These are phyloP conservation scores for Neomonachus schauinslandi DNA, from an alignment of 2,113 vertebrate genomes.

Conservation along the genomic window DNA sequence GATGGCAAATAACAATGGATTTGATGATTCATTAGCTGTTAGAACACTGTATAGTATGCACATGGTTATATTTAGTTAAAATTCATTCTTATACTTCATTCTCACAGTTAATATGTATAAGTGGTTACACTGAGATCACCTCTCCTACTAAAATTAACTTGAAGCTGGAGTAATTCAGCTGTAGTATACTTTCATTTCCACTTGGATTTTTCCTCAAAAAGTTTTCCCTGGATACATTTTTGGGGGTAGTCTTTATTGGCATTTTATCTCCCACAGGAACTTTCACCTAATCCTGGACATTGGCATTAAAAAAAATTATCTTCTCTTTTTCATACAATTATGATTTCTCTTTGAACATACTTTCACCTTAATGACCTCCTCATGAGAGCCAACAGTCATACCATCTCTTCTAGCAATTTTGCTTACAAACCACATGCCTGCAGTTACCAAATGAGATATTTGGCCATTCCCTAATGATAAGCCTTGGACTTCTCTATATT, in stretches of 20 bases:
- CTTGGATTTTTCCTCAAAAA: neutral
- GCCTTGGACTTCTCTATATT: neutral
- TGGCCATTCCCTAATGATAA: neutral
- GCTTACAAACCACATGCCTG: neutral
- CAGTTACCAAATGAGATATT: neutral
- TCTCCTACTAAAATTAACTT: conserved; percentile 33
- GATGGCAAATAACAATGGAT: neutral
- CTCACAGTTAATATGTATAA: neutral
- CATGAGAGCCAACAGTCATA: neutral
- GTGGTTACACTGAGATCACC: neutral
- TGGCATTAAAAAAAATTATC: conserved; percentile 8
- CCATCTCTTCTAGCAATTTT: neutral
- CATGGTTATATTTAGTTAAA: conserved; percentile 3
- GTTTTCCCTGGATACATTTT: neutral
- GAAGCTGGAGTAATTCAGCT: neutral
- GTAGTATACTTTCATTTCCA: neutral
- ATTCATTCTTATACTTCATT: conserved; percentile 7
- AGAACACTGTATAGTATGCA: neutral
- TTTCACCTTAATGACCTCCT: neutral
- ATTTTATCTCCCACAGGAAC: neutral
- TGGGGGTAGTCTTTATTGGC: neutral
- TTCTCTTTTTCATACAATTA: neutral
- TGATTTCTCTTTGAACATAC: neutral
- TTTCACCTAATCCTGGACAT: neutral
- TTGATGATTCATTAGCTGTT: neutral